Evolutionary conservation across 2,888 invertebrate genomes (phyloP), one percentile per base, ranked within the genome.

Genomic region (Nemotelus nigrinus): DNA sequence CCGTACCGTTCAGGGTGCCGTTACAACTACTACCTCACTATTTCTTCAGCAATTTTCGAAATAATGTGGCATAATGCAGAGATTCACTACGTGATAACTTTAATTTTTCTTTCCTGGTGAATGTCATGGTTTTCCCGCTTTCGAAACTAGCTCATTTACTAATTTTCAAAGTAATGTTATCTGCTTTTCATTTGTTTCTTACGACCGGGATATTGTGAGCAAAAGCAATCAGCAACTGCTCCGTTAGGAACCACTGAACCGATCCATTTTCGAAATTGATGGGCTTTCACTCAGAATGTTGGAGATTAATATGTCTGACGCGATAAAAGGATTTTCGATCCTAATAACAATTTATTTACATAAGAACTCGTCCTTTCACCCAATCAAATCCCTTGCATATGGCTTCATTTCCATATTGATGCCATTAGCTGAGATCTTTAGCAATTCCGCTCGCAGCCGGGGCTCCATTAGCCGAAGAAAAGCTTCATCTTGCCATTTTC

Each of bases 271-370:
- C 53, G 55, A 68, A 50, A 39, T 47, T 41, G 55, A 55, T 57
- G 43, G 70, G 55, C 25, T 57, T n/a, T 41, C 2, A 58, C 25
- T 25, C 25, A 25, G 75, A 60, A 53, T 64, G 63, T 60, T 77
- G 55, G 70, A 79, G 77, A 79, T 79, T 79, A 79, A 79, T 79
- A 79, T 75, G 77, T 79, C 75, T 55, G 10, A 50, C 68, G 63
- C 74, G 79, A 79, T 77, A 79, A 79, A 74, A 77, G 79, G 68
- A 77, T 77, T 79, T 77, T 58, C 67, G 63, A 25, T 76, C 68
- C 50, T 63, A 58, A 47, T 72, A 47, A 64, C 65, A 72, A 78
- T 77, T 78, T 78, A 77, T 78, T 67, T 43, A 55, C 55, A 55
- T 78, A 76, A 65, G 10, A 53, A 7, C 25, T 25, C 25, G 25